Percentiles rank a stretch among this genome's conserved stretches.
These are phyloP conservation scores for Thripadectes ignobilis DNA, from an alignment of 2,797 vertebrate species.

Conservation along the genomic window DNA sequence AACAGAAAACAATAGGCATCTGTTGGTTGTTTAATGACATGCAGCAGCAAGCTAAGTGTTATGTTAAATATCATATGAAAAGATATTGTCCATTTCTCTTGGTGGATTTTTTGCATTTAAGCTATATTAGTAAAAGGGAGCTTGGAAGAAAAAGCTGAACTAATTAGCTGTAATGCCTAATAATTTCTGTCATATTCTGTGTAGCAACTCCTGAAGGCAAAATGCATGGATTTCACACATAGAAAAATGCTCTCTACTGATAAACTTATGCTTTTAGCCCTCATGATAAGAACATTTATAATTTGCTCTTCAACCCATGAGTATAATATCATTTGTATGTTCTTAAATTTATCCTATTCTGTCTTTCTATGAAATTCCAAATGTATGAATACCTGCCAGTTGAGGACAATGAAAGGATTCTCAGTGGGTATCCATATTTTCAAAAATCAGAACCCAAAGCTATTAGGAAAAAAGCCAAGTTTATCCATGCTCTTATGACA, in stretches of 20 bases:
- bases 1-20: slow-evolving; percentile 56
- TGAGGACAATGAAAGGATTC: not conserved
- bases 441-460: not conserved
- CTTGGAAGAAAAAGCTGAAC: slow-evolving; percentile 46
- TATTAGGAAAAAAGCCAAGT: not conserved
- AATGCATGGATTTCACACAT: slow-evolving; percentile 20
- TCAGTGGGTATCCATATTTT: not conserved
- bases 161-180: slow-evolving; percentile 61
- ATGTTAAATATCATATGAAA: slow-evolving; percentile 67
- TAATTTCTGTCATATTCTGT: slow-evolving; percentile 50
- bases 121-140: slow-evolving; percentile 49
- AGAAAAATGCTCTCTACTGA: not conserved
- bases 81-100: slow-evolving; percentile 63
- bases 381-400: not conserved
- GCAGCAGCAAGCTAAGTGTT: slow-evolving; percentile 59
- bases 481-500: not conserved
- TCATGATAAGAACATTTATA: not conserved
- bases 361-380: not conserved
- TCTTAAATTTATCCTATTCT: not conserved
- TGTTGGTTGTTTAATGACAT: slow-evolving; percentile 71
- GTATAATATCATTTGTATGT: not conserved
- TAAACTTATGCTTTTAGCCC: not conserved
- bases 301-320: not conserved
- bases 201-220: slow-evolving; percentile 42
- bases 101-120: slow-evolving; percentile 53